These are phyloP conservation scores for Aphidius ervi DNA, from an alignment of 1,140 invertebrate species.

Conservation along the genomic window DNA sequence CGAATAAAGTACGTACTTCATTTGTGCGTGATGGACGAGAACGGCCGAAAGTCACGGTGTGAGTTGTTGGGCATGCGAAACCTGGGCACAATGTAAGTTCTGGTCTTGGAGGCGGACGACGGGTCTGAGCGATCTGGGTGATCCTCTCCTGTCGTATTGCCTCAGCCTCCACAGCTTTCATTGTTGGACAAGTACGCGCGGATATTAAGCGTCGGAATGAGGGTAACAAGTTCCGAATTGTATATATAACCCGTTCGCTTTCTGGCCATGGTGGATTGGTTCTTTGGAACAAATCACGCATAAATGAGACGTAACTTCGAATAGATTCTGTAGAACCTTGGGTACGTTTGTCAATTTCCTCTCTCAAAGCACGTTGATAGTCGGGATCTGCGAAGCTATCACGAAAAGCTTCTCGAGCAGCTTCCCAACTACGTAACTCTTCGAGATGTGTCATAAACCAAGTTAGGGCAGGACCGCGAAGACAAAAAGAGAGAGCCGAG, in stretches of 20 bases:
- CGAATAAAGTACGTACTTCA: too few species aligned
- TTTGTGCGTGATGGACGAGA: too few species aligned
- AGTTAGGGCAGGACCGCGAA: background rate
- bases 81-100: constrained; percentile 1
- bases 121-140: too few species aligned
- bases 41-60: too few species aligned
- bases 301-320: background rate
- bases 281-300: background rate
- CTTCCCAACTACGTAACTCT: too few species aligned
- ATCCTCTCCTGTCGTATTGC: background rate
- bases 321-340: background rate
- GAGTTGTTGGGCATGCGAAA: background rate
- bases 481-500: too few species aligned
- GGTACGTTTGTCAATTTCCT: too few species aligned
- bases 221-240: background rate
- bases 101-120: background rate
- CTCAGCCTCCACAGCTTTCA: background rate
- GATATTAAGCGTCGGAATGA: background rate
- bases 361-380: too few species aligned
- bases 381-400: too few species aligned
- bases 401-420: too few species aligned
- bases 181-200: background rate
- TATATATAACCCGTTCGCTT: background rate
- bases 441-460: background rate
- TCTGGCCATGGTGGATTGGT: background rate